Percentiles rank a stretch among this genome's conserved stretches.
Evolutionary conservation across 2,797 vertebrate species (phyloP).

Genomic region (Enteromius unitaeniatus): DNA sequence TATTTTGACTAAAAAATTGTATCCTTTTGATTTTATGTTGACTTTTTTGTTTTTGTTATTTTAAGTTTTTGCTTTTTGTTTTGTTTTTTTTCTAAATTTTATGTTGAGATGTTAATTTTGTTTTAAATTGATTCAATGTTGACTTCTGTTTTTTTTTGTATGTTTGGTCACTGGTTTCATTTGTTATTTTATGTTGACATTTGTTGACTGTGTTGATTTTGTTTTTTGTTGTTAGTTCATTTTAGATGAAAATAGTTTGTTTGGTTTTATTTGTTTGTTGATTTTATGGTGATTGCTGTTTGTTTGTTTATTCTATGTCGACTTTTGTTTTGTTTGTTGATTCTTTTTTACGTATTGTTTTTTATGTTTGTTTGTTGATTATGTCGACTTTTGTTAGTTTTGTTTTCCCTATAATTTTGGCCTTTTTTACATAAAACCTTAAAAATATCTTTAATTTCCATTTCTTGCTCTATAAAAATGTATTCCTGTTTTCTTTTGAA

Average conservation of each 20-base stretch:
- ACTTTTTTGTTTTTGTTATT: neutral
- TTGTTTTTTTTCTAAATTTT: neutral
- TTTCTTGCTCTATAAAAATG: neutral
- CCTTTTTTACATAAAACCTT: neutral
- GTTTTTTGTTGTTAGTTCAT: neutral
- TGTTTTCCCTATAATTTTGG: neutral
- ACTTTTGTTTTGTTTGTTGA: no score
- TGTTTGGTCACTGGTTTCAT: neutral
- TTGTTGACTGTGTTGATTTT: neutral
- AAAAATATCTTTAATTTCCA: neutral
- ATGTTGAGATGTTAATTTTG: neutral
- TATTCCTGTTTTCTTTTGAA: neutral
- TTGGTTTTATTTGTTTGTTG: neutral
- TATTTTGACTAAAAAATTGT: neutral
- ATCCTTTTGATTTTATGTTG: neutral
- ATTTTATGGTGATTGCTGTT: neutral
- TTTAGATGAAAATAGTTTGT: neutral
- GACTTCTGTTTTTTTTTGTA: neutral
- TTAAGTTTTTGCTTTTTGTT: neutral
- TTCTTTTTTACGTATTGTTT: no score
- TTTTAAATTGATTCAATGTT: neutral
- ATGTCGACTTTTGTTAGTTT: neutral
- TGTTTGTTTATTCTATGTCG: neutral
- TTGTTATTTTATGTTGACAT: neutral
- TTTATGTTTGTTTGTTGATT: neutral